phyloP scores from a whole-genome alignment of 2,888 invertebrate genomes.

The Drosophila dives region DNA sequence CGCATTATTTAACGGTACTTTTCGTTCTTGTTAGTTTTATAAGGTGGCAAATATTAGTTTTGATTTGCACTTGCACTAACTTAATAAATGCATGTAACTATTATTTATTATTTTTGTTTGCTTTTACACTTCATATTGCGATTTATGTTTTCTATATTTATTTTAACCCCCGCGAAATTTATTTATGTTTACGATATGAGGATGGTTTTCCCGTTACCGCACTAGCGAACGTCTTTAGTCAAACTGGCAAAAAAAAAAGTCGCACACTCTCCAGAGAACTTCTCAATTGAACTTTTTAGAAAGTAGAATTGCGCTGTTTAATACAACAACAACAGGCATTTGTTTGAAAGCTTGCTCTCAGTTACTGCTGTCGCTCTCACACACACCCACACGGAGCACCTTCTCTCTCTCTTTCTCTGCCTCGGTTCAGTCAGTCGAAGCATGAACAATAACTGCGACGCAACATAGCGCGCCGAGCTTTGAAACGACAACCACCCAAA shows the following conservation, averaged over 20 bases:
- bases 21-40: conserved; percentile 12
- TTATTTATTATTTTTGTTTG: conserved; percentile 12
- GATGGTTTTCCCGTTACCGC: conserved; percentile 60
- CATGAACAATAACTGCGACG: conserved; percentile 55
- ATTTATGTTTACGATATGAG: conserved; percentile 34
- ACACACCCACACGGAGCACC: conserved; percentile 18
- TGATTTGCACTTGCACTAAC: not conserved
- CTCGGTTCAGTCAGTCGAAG: conserved; percentile 53
- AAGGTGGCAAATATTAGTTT: not conserved
- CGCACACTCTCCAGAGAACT: conserved; percentile 49
- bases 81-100: conserved; percentile 11
- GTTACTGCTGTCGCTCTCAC: conserved; percentile 8
- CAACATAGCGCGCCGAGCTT: conserved; percentile 65
- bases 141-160: conserved; percentile 21
- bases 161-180: conserved; percentile 51
- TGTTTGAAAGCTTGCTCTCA: conserved; percentile 13
- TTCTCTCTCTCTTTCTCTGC: conserved; percentile 27
- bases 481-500: conserved; percentile 63
- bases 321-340: conserved; percentile 27
- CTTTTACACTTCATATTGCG: conserved; percentile 10
- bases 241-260: conserved; percentile 66
- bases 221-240: conserved; percentile 74
- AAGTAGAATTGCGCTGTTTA: conserved; percentile 49
- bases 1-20: conserved; percentile 5
- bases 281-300: conserved; percentile 58